phyloP scores from a whole-genome alignment of 2,888 invertebrate genomes.

The Salticus scenicus region DNA sequence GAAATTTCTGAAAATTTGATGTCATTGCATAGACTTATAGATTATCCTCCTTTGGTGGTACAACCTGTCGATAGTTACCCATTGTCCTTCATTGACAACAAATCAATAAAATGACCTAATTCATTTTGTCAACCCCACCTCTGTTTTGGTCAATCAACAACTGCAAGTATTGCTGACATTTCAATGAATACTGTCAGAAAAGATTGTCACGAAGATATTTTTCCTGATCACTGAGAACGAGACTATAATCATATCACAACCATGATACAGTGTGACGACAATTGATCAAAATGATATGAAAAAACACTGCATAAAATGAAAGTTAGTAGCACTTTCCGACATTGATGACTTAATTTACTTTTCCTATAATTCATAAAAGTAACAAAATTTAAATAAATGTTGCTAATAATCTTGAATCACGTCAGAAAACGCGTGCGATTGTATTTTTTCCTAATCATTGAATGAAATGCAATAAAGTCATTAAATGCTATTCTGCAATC shows the following conservation, averaged over 20 bases:
- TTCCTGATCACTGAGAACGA: too few relatives aligned
- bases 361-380: too few relatives aligned
- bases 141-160: not conserved
- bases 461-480: too few relatives aligned
- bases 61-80: not conserved
- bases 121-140: slow-evolving; percentile 17
- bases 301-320: not conserved
- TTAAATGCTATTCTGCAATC: too few relatives aligned
- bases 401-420: too few relatives aligned
- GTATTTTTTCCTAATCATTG: too few relatives aligned
- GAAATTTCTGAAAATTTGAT: too few relatives aligned
- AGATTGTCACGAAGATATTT: not conserved
- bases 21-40: too few relatives aligned
- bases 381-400: too few relatives aligned
- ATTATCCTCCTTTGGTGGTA: not conserved
- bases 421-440: too few relatives aligned
- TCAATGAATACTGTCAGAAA: not conserved
- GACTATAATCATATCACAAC: not conserved
- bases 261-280: not conserved
- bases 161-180: not conserved
- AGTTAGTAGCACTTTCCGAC: not conserved
- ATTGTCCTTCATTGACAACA: slow-evolving; percentile 19
- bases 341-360: not conserved
- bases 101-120: slow-evolving; percentile 10
- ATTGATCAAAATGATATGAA: not conserved